A percentile compares a stretch with the other conserved stretches of the same genome.
Conservation (phyloP, 2,888 invertebrate species). For the Ctenicera cuprea region DNA sequence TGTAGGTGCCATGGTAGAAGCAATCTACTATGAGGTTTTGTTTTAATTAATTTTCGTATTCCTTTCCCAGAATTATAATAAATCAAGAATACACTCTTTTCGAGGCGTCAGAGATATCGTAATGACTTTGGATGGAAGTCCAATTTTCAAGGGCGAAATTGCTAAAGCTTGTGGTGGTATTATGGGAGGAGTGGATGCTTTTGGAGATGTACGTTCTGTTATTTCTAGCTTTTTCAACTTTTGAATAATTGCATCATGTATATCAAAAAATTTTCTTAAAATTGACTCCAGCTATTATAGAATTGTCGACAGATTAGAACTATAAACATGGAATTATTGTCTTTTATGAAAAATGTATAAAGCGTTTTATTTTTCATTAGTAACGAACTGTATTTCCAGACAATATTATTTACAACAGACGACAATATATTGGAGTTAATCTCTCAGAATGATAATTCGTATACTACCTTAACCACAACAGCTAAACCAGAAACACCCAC, state of each 20-base stretch:
- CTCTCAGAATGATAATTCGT: slow-evolving; percentile 73
- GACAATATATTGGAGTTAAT: slow-evolving; percentile 82
- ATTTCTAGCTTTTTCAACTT: no score
- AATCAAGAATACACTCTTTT: slow-evolving; percentile 88
- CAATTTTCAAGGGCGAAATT: slow-evolving; percentile 89
- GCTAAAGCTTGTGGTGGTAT: slow-evolving; percentile 86
- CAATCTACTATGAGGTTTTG: no score
- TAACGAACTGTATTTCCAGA: slow-evolving; percentile 74
- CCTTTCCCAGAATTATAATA: slow-evolving; percentile 87
- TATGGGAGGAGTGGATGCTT: slow-evolving; percentile 80
- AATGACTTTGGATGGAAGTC: slow-evolving; percentile 80
- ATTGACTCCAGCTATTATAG: no score
- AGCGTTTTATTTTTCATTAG: no score
- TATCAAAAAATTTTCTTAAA: no score
- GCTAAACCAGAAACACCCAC: slow-evolving; percentile 61
- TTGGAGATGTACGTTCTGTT: slow-evolving; percentile 79
- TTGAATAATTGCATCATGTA: neutral
- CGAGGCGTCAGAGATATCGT: slow-evolving; percentile 84
- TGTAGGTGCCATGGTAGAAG: no score
- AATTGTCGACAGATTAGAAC: no score
- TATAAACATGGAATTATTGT: no score
- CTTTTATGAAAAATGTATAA: no score
- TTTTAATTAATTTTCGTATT: no score
- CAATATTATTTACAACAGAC: slow-evolving; percentile 88
- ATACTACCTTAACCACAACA: slow-evolving; percentile 67